A percentile compares a stretch with the other conserved stretches of the same genome.
Evolutionary conservation across 2,888 invertebrate species (phyloP).

Genomic region (Acanthoscelides obtectus): DNA sequence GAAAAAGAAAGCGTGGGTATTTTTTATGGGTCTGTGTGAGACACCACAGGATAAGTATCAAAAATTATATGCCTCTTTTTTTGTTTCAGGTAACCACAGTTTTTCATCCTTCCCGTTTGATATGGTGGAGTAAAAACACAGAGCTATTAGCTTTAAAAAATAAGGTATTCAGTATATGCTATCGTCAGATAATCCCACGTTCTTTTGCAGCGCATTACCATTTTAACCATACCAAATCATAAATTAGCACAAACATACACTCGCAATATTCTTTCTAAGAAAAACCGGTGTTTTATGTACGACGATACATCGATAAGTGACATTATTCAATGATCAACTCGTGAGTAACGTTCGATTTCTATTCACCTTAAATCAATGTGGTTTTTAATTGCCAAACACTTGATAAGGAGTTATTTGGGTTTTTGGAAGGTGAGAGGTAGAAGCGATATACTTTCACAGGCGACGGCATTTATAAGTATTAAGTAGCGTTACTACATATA

Average conservation of each 20-base stretch:
- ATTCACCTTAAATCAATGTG: not conserved
- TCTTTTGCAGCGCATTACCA: not conserved
- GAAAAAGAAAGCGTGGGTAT: too few species aligned
- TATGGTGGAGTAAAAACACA: too few species aligned
- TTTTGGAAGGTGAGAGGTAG: not conserved
- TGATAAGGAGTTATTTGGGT: not conserved
- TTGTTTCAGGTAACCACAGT: too few species aligned
- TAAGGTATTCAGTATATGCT: not conserved
- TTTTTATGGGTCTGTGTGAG: too few species aligned
- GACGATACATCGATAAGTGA: too few species aligned
- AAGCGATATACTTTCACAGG: not conserved
- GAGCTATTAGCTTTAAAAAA: too few species aligned
- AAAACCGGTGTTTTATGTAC: not conserved
- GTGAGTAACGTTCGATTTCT: not conserved
- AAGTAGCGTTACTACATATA: too few species aligned
- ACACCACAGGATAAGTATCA: too few species aligned
- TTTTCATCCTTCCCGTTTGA: too few species aligned
- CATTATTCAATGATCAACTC: not conserved
- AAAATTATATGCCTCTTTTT: too few species aligned
- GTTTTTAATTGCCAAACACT: not conserved
- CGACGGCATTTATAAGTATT: too few species aligned
- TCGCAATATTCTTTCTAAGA: not conserved
- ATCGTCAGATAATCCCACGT: not conserved
- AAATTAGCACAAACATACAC: not conserved
- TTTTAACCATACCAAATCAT: not conserved